phyloP scores from a whole-genome alignment of 2,113 vertebrate genomes.

The Coptodon rendalli region DNA sequence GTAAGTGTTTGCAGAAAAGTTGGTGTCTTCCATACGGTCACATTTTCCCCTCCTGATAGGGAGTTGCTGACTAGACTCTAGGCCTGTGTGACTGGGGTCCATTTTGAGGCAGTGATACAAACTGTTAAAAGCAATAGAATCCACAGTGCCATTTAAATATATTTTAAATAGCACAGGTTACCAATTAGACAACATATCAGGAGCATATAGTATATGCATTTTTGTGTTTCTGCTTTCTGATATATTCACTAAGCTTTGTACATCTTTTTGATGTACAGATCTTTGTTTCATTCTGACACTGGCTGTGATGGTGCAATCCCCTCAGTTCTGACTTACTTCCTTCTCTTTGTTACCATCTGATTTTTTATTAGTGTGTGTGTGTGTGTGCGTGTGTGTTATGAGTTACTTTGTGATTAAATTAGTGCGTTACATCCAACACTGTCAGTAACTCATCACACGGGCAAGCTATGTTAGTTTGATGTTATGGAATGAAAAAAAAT shows the following conservation, averaged over 20 bases:
- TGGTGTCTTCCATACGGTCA: background rate
- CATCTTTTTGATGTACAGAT: background rate
- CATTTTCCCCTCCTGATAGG: background rate
- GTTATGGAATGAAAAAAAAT: background rate
- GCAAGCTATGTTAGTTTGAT: background rate
- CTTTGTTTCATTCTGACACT: background rate
- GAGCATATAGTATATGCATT: background rate
- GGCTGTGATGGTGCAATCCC: background rate
- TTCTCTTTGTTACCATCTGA: background rate
- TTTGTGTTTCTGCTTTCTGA: background rate
- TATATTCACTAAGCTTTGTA: background rate
- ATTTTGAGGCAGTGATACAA: background rate
- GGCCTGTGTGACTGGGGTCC: background rate
- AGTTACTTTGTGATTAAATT: background rate
- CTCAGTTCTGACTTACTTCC: background rate
- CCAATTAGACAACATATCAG: background rate
- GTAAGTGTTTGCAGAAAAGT: background rate
- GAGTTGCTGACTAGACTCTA: background rate
- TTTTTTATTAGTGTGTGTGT: background rate
- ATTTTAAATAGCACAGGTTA: background rate
- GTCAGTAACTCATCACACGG: background rate
- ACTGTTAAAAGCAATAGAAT: background rate
- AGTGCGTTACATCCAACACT: background rate
- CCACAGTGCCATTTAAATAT: background rate
- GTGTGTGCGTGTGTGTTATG: background rate